These are phyloP conservation scores for Porites evermanni DNA, from an alignment of 92 coral and sea anemone genomes.

Conservation along the genomic window DNA sequence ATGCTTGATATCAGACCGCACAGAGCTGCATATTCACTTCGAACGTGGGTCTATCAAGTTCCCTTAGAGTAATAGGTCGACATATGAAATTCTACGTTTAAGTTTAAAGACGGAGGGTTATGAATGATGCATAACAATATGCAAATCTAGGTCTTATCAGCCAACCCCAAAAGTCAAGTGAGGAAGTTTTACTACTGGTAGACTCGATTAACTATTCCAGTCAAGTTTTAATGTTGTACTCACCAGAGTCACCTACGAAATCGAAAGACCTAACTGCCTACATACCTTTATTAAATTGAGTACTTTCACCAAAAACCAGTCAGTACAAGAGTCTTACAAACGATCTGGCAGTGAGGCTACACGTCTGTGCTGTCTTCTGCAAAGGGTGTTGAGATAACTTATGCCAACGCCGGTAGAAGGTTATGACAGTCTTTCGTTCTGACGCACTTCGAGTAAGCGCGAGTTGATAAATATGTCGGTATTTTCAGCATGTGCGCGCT, in stretches of 20 bases:
- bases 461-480: too few relatives aligned
- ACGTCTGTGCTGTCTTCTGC: not conserved
- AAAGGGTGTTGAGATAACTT: too few relatives aligned
- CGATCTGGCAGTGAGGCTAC: not conserved
- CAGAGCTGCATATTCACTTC: not conserved
- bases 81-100: not conserved
- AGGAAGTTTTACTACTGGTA: not conserved
- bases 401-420: not conserved
- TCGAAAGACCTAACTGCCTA: too few relatives aligned
- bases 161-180: too few relatives aligned
- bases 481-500: not conserved
- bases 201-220: not conserved
- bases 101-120: not conserved
- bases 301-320: not conserved
- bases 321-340: not conserved
- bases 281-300: constrained; percentile 2
- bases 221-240: not conserved
- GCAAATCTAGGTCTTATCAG: too few relatives aligned
- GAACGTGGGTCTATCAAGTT: not conserved
- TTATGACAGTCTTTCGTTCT: not conserved
- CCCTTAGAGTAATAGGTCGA: not conserved
- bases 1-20: not conserved
- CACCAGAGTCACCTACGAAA: not conserved
- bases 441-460: too few relatives aligned
- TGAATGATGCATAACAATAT: too few relatives aligned